Evolutionary conservation across 2,113 vertebrate genomes (phyloP), one percentile per base, ranked within the genome.

Genomic region (Microtus richardsoni): DNA sequence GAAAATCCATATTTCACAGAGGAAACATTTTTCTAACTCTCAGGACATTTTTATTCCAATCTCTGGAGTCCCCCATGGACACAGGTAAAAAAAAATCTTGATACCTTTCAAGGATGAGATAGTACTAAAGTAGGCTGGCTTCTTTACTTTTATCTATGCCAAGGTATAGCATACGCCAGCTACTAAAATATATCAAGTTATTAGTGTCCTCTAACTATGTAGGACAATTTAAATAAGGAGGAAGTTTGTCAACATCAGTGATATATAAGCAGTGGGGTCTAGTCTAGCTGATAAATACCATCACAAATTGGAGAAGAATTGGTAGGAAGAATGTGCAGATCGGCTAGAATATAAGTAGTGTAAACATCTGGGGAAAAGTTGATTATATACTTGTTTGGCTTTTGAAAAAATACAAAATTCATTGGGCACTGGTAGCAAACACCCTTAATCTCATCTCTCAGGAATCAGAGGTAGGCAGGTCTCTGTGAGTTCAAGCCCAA

Each of bases 151-250:
- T 78, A 7, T 54, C 24, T 66, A 2, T 22, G 24, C 41, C 36
- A 54, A 79, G 1, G 39, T 9, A 74, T 26, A 84, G 36, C 16
- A 89, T 39, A 54, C 11, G 16, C 30, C 54, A 49, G 68, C 22
- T 82, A 58, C 84, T 62, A 30, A 83, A 62, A 62, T 26, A 73
- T n/a, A 64, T 58, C 11, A 73, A 11, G 7, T 52, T 92, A 58
- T 73, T 47, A 64, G 47, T 52, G 36, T 9, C 12, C 66, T 60
- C 19, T 39, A 75, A 91, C 85, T 77, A 22, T 49, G 0, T 71
- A 33, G 8, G 7, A 52, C 77, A 92, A 86, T n/a, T 86, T 85
- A 89, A 77, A 91, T 87, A 89, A 47, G 60, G 26, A 86, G 82
- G 88, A 94, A 36, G 3, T 54, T 87, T 66, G 22, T 28, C 75